Evolutionary conservation across 2,888 invertebrate species (phyloP), one percentile per base, ranked within the genome.

Genomic region (Spisula solida): DNA sequence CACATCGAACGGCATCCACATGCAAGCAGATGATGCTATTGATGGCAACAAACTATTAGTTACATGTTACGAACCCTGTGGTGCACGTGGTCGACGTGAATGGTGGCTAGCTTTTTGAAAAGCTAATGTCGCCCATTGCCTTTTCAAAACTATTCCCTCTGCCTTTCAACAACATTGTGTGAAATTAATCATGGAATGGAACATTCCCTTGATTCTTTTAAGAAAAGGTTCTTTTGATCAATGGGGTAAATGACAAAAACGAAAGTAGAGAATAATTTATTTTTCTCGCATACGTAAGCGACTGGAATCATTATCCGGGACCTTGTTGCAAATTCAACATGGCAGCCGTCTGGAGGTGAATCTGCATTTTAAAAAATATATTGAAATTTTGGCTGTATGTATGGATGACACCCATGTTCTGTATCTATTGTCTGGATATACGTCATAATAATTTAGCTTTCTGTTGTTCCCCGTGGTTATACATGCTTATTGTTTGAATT

Each of bases 291-390:
- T 10, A 85, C 85, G 56, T 79, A 85, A 85, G 85, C 85, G 85
- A 79, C 79, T 55, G 25, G 51, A 51, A 31, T 83, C 60, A n/a
- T 85, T 41, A 94, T 94, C 94, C 95, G 95, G 95, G 94, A 90
- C 92, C 86, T 92, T 93, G 90, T 86, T 84, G 89, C 88, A 90
- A 91, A 86, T 93, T 93, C 93, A 95, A 94, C 93, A 95, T 95
- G 95, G 95, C 95, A 93, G 94, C 95, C 95, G 94, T 95, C 94
- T 94, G 94, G 93, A 93, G 93, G 93, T 93, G 90, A 89, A 85
- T 89, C 86, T 84, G 87, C 81, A 66, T 51, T 81, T 82, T 85
- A 83, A 48, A 85, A 79, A 51, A n/a, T 84, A 34, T 16, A n/a
- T n/a, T 16, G 29, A 29, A 75, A 25, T 51, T 84, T 78, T n/a